Evolutionary conservation across 2,888 invertebrate genomes (phyloP), one percentile per base, ranked within the genome.

Genomic region (Hypselothyrea guttata): DNA sequence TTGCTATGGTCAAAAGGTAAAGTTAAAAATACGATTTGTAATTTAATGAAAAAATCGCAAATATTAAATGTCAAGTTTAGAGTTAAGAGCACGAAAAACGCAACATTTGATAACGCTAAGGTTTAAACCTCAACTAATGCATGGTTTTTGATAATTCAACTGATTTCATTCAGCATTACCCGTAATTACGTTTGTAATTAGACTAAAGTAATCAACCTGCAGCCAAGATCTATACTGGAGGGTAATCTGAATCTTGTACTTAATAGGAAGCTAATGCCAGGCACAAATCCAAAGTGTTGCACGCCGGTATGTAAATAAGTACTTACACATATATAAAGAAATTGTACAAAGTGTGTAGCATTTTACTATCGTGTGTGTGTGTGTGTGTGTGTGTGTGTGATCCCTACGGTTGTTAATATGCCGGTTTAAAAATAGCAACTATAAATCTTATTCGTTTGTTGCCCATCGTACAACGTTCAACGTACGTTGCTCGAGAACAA

Each of bases 361-460:
- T 54, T 65, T 53, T 53, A 65, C 35, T 47, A 40, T 31, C 33
- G 35, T 56, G 45, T 67, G 42, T 28, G 5, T 22, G 22, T 22
- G 22, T 22, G 22, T 34, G 30, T 30, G 27, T 41, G 28, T 41
- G 13, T 41, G 28, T 28, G 38, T 38, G 27, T 49, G 68, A 72
- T 69, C 73, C 69, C 81, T 81, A 81, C 79, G 71, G 68, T 71
- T 83, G 77, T 78, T 82, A 82, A 75, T 64, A 79, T 70, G 62
- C 51, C 81, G 77, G 73, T 83, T 81, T 81, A 85, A 81, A 81
- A 81, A 81, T 81, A 81, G 79, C 84, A 68, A 84, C 79, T 81
- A 84, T 81, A 79, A 85, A 79, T 85, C 86, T 85, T 76, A 61
- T 60, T 56, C 44, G 79, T 41, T 30, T 42, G n/a, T 15, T 8